Percentiles rank a stretch among this genome's conserved stretches.
Evolutionary conservation across 2,888 invertebrate species (phyloP).

Genomic region (Leucophora obtusa): DNA sequence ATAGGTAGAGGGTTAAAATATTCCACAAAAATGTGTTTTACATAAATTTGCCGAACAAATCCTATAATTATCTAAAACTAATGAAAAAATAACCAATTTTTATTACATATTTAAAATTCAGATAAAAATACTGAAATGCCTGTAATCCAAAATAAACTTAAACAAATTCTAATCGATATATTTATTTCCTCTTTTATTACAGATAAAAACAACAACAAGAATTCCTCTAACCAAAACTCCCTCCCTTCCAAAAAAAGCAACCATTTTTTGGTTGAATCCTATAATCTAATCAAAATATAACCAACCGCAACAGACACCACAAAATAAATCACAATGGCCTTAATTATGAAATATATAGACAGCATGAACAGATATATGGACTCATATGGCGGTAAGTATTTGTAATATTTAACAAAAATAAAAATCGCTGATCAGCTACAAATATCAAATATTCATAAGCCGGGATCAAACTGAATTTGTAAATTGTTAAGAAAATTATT

Average conservation of each 20-base stretch:
- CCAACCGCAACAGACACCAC: conserved; percentile 51
- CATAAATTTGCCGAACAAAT: no score
- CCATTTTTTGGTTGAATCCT: conserved; percentile 16
- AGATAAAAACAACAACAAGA: conserved; percentile 17
- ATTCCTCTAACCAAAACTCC: conserved; percentile 15
- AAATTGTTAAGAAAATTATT: background rate
- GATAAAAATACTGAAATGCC: background rate
- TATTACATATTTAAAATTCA: no score
- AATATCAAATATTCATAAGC: background rate
- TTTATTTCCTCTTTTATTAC: conserved; percentile 4
- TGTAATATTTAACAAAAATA: background rate
- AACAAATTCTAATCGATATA: background rate
- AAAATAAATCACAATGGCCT: conserved; percentile 83
- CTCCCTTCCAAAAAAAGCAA: conserved; percentile 15
- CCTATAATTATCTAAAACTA: no score
- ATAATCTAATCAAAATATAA: conserved; percentile 21
- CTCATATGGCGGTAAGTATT: conserved; percentile 88
- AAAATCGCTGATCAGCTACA: background rate
- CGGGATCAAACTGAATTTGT: background rate
- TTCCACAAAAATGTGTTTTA: no score
- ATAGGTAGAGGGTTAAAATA: no score
- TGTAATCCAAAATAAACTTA: background rate
- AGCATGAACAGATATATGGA: conserved; percentile 89
- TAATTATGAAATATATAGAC: conserved; percentile 89
- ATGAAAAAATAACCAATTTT: no score